A percentile compares a stretch with the other conserved stretches of the same genome.
These are phyloP conservation scores for Sternarchorhynchus goeldii DNA, from an alignment of 2,797 vertebrate genomes.

Conservation along the genomic window DNA sequence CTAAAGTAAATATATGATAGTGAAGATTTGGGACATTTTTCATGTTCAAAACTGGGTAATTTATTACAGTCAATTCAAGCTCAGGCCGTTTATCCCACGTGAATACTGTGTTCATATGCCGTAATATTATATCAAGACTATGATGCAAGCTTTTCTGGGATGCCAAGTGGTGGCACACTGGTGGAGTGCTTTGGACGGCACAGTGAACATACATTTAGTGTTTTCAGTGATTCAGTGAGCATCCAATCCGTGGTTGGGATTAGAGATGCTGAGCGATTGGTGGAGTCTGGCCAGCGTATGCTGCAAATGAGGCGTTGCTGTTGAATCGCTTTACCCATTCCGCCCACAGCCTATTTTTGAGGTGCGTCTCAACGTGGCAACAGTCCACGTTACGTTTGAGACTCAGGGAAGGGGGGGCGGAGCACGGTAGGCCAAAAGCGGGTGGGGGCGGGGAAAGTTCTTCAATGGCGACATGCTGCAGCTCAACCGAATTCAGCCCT, in stretches of 20 bases:
- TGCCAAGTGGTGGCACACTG: not conserved
- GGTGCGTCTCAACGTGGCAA: not conserved
- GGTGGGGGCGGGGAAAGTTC: constrained; percentile 17
- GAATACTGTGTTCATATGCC: not conserved
- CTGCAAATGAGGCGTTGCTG: constrained; percentile 28
- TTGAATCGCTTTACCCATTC: constrained; percentile 7
- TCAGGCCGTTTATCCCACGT: not conserved
- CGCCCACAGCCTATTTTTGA: constrained; percentile 2
- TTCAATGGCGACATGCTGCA: constrained; percentile 1
- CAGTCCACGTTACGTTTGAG: too few relatives aligned
- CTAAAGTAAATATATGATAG: not conserved
- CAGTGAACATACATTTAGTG: not conserved
- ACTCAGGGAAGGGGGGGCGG: not conserved
- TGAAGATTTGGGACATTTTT: not conserved
- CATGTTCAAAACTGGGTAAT: not conserved
- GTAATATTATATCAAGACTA: constrained; percentile 16
- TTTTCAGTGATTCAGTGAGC: constrained; percentile 22
- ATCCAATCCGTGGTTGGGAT: not conserved
- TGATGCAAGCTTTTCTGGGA: constrained; percentile 21
- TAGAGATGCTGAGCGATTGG: constrained; percentile 4
- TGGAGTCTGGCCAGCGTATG: constrained; percentile 25
- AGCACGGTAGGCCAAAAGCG: not conserved
- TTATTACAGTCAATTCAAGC: not conserved
- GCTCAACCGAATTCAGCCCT: constrained; percentile 22
- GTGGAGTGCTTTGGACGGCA: constrained; percentile 11